Base-by-base conservation (phyloP, 2,797 vertebrate genomes). In the Gouania willdenowi region DNA sequence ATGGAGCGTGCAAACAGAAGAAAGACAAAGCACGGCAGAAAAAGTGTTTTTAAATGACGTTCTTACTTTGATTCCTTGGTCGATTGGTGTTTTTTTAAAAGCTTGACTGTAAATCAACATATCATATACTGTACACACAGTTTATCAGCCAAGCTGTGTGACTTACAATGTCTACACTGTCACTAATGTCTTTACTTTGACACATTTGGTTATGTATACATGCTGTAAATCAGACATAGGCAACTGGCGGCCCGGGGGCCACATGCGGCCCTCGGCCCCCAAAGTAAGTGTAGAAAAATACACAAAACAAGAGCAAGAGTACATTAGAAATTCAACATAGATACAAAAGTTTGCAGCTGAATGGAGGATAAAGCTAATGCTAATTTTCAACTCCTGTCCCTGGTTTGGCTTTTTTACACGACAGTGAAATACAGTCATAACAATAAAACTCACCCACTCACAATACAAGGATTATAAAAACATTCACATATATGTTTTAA, bases 51-150 rank as follows among this genome's bases (percentile, higher is more conserved):
- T 32, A 39, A 72, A 63, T 53, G 49, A 69, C 44, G 50, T 41
- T 61, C 30, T 24, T 2, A 23, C 65, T 77, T 75, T 81, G 71
- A 77, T 74, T 41, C 3, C 26, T 25, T 5, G 29, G 46, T 19
- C 66, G 67, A 67, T 66, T 30, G 25, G 58, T 29, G 61, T 47
- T 53, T 63, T 75, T 59, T 71, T 66, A 38, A 62, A 71, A 66
- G 62, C 73, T 11, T 45, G 22, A 56, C 57, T 48, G 58, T 30
- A 68, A 56, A 57, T 64, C 57, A 37, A 49, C 46, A 70, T 60
- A n/a, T n/a, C n/a, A n/a, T n/a, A n/a, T n/a, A n/a, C 48, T 41
- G 59, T 44, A 30, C 52, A 56, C 49, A 59, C 37, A 34, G 35
- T 3, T 21, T 18, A 33, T 62, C 53, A 38, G 38, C 25, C 24